Base-by-base conservation (phyloP, 2,888 invertebrate genomes). In the Plutella xylostella region DNA sequence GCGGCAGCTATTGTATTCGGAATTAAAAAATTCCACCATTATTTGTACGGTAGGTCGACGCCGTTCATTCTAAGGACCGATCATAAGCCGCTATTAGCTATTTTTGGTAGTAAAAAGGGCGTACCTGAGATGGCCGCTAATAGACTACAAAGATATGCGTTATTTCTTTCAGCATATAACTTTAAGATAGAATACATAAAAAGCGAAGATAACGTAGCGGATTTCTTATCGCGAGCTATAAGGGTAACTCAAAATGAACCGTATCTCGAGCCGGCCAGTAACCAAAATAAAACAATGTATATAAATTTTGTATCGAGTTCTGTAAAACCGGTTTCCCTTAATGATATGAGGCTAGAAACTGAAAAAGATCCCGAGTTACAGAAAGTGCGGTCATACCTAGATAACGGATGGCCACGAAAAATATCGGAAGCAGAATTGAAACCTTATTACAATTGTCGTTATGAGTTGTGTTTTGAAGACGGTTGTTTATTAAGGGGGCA, bases 401-500 rank as follows among this genome's bases (percentile, higher is more conserved):
- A 19, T 12, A 37, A 45, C 11, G 40, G 44, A 3, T 44, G 44
- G 44, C 44, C 44, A 6, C 9, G 30, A 30, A 37, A 30, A n/a
- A 14, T 18, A 4, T 12, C 11, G 1, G 22, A 37, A 12, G 7
- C 12, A 1, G 33, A 22, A 21, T 22, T 44, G 4, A 34, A 40
- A 28, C 48, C 45, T n/a, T 43, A 34, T 48, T 39, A 39, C 20
- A 19, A n/a, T 1, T 42, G 34, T 25, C 15, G 40, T 2, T 31
- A 22, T 4, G n/a, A 47, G 21, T 22, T 44, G 22, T 2, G 11
- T 1, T 14, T 34, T 15, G 42, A 41, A 42, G 41, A 47, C 12
- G 43, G 43, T 17, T 47, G 48, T 22, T 37, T 52, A 21, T 18
- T 50, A 30, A 37, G 52, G 5, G 48, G 50, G 15, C 43, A 20